Evolutionary conservation across 2,888 invertebrate genomes (phyloP).

Genomic region (Arrhopalites spinosus): DNA sequence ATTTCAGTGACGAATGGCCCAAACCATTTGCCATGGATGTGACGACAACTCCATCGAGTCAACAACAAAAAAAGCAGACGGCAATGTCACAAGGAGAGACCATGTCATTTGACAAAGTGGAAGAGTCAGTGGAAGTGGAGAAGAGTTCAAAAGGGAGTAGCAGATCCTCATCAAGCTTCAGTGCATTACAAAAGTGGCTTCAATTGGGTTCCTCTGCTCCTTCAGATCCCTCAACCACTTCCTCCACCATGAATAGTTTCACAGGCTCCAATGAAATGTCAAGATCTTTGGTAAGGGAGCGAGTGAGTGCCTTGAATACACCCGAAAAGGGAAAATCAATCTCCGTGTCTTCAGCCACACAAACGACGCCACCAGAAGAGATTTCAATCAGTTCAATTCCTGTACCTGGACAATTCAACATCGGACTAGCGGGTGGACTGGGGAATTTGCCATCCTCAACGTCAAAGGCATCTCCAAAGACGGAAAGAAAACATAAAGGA

Average conservation of each 20-base stretch:
- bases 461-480: conserved; percentile 53
- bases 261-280: conserved; percentile 49
- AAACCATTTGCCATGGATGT: neutral
- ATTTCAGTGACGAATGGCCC: neutral
- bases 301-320: conserved; percentile 59
- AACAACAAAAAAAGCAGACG: neutral
- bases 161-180: conserved; percentile 58
- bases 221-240: too few relatives aligned
- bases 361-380: conserved; percentile 72
- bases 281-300: conserved; percentile 58
- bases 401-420: conserved; percentile 67
- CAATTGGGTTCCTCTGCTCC: conserved; percentile 43
- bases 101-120: neutral
- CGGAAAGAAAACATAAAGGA: conserved; percentile 49
- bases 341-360: conserved; percentile 65
- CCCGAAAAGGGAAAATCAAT: conserved; percentile 43
- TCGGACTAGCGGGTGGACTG: conserved; percentile 64
- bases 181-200: conserved; percentile 66
- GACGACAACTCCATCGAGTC: neutral
- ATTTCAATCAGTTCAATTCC: conserved; percentile 60
- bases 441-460: conserved; percentile 59
- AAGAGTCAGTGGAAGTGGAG: conserved; percentile 22
- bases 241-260: conserved; percentile 23
- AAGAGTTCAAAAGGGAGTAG: conserved; percentile 37
- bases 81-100: neutral